Evolutionary conservation across 2,888 invertebrate species (phyloP), one percentile per base, ranked within the genome.

Genomic region (Philaethria dido): DNA sequence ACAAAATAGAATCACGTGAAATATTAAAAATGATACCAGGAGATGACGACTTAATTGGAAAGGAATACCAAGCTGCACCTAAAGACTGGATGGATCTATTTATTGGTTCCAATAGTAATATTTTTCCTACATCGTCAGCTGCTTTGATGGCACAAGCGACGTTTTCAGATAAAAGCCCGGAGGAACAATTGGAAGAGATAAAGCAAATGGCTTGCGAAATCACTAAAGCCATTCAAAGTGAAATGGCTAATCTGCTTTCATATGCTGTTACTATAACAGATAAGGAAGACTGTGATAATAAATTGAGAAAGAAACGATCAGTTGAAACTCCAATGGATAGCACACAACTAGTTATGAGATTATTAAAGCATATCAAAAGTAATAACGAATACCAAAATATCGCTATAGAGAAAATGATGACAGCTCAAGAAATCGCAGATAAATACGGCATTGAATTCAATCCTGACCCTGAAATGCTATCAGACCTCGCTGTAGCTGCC

Each of bases 401-500:
- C n/a, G 91, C 91, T 2, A 91, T 92, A 16, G 92, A 92, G 14
- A 92, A 92, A 74, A 89, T 92, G 89, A 91, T 92, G 91, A 80
- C 85, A 2, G 92, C 92, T 52, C 90, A 92, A 78, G 88, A 92
- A 76, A 92, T 92, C 2, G 92, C 92, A 39, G 88, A 90, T 45
- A 91, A 92, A 79, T 92, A 82, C 70, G 88, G 89, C 48, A 84
- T 92, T 9, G 85, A 86, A 44, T 92, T 88, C 68, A 83, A 78
- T 48, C 91, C 92, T 14, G 90, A 92, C 52, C 79, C 88, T 6
- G 92, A 92, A 75, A 82, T 89, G 4, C 76, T 92, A 13, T 78
- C 89, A 13, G 89, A 90, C 29, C 76, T 91, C 0, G 91, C 90
- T 18, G 69, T 84, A 20, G 86, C 87, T 42, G 86, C 90, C 1